Evolutionary conservation across 2,113 vertebrate species (phyloP), one percentile per base, ranked within the genome.

Genomic region (Sialia sialis): DNA sequence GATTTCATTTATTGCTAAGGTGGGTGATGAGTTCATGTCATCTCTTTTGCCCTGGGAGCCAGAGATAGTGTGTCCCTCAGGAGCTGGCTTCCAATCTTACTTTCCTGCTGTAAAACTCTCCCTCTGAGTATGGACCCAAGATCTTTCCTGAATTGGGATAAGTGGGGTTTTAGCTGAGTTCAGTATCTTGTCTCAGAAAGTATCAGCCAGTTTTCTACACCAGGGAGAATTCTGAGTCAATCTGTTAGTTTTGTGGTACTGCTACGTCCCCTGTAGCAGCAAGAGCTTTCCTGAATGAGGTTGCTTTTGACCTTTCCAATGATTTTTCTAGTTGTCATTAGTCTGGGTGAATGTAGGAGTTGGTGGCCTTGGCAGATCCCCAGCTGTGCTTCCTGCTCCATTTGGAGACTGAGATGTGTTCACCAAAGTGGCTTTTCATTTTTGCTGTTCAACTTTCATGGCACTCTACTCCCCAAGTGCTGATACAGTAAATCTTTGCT

Each of bases 1-100:
- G 91, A 4, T 69, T 73, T 49, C 2, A 1, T 68, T 86, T 92
- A 32, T 85, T 80, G 43, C 36, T 74, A 27, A 70, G 17, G 92
- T 96, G 74, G 43, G 16, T 82, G 54, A 56, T 59, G 74, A 83
- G 59, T 91, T 76, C 68, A 21, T 2, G 2, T 84, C 34, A 46
- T n/a, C 62, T 83, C 43, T 96, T 93, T 96, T 91, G 64, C 89
- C 58, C 36, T 84, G 70, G 69, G 56, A 84, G 62, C 76, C 92
- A 93, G 90, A 89, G 84, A 34, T 74, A 90, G 25, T 10, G 32
- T 79, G 20, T 73, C 78, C 70, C 76, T 72, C 0, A 1, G 43
- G 60, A 30, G 6, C 16, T 75, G 44, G 10, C 49, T 75, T 85
- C 39, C 55, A 6, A 41, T 76, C 27, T 56, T 79, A 7, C 9